phyloP scores from a whole-genome alignment of 2,888 invertebrate species.

The Drosophila differens region DNA sequence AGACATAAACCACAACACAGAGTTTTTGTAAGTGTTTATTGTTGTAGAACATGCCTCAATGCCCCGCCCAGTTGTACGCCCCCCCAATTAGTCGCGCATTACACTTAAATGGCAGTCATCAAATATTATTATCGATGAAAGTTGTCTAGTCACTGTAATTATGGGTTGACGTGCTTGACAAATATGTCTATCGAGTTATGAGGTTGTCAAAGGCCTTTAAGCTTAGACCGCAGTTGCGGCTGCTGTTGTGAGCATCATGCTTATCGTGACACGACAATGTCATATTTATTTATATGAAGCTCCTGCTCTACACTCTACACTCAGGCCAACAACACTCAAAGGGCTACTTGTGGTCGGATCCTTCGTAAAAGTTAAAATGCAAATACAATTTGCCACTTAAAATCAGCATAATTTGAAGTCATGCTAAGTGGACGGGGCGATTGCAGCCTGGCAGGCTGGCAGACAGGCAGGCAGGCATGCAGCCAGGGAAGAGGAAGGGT shows the following conservation, averaged over 20 bases:
- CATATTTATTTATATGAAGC: background rate
- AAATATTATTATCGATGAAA: slow-evolving; percentile 37
- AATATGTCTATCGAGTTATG: slow-evolving; percentile 34
- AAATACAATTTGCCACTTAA: slow-evolving; percentile 81
- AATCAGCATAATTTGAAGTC: slow-evolving; percentile 70
- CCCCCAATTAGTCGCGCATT: slow-evolving; percentile 37
- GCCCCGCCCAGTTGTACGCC: slow-evolving; percentile 14
- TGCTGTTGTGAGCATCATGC: slow-evolving; percentile 22
- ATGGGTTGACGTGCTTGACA: background rate
- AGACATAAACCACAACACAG: slow-evolving; percentile 28
- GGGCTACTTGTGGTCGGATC: slow-evolving; percentile 70
- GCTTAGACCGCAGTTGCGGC: slow-evolving; percentile 40
- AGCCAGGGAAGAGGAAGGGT: background rate
- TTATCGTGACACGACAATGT: slow-evolving; percentile 31
- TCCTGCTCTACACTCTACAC: background rate
- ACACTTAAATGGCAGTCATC: slow-evolving; percentile 17
- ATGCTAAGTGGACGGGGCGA: slow-evolving; percentile 11
- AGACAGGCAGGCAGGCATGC: background rate
- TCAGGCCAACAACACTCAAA: slow-evolving; percentile 28
- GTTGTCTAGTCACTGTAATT: slow-evolving; percentile 16
- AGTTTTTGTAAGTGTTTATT: slow-evolving; percentile 20
- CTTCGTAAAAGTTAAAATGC: slow-evolving; percentile 68
- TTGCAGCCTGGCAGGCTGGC: background rate
- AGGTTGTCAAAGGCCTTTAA: slow-evolving; percentile 38
- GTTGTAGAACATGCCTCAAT: background rate